Conservation (phyloP, 2,888 invertebrate species). For the Tanytarsus gracilentus region DNA sequence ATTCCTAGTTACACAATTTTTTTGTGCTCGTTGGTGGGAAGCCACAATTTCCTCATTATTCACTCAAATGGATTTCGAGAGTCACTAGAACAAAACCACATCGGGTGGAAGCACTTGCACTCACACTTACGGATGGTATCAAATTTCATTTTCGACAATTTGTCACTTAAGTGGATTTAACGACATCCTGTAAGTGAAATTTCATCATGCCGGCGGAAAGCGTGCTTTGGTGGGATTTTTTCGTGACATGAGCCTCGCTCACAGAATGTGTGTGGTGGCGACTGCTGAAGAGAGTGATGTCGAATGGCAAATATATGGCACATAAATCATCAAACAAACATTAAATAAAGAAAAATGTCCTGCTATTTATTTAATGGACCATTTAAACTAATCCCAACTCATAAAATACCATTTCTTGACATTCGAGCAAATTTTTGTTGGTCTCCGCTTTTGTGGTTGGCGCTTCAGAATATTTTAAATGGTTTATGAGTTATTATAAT, state of each 20-base stretch:
- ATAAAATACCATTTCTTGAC: constrained; percentile 12
- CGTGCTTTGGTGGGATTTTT: too few relatives aligned
- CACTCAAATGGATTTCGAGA: not conserved
- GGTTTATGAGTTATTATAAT: constrained; percentile 10
- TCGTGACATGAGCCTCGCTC: too few relatives aligned
- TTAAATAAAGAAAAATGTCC: constrained; percentile 22
- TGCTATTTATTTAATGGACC: constrained; percentile 21
- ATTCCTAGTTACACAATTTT: not conserved
- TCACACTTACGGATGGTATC: too few relatives aligned
- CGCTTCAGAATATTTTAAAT: constrained; percentile 6
- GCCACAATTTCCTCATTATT: constrained; percentile 1
- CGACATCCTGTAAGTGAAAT: too few relatives aligned
- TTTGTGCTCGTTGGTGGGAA: not conserved
- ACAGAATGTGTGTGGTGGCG: too few relatives aligned
- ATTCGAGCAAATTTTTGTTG: constrained; percentile 2
- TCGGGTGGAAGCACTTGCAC: too few relatives aligned
- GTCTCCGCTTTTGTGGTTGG: not conserved
- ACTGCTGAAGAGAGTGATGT: not conserved
- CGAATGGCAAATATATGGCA: constrained; percentile 12
- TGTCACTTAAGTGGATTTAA: too few relatives aligned
- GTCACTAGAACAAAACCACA: not conserved
- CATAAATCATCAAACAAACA: constrained; percentile 23
- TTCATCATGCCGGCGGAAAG: too few relatives aligned
- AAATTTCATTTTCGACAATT: too few relatives aligned
- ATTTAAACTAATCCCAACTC: constrained; percentile 26